Conservation (phyloP, 2,797 vertebrate species). For the Ciconia nigra region DNA sequence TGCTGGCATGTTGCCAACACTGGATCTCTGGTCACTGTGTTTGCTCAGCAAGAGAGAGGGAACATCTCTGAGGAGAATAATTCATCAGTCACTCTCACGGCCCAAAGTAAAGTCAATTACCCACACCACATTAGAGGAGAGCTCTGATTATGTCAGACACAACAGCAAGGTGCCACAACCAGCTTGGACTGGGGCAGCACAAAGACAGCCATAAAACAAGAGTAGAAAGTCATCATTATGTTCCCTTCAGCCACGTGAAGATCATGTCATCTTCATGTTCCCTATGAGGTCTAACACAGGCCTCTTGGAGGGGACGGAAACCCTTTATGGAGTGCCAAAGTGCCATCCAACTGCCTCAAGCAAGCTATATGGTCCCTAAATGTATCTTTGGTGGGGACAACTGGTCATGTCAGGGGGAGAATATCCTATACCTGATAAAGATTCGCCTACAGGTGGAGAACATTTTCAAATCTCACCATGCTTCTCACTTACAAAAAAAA, state of each 20-base stretch:
- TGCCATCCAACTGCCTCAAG: background rate
- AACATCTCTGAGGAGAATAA: background rate
- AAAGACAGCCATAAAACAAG: background rate
- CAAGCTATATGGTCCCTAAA: background rate
- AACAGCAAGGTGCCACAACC: background rate
- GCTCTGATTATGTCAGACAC: background rate
- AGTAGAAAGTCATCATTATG: background rate
- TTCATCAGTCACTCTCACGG: background rate
- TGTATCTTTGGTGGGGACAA: background rate
- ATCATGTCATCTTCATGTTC: background rate
- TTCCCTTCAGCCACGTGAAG: background rate
- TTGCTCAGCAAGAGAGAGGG: background rate
- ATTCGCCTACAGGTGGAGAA: background rate
- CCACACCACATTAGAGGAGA: rapidly evolving
- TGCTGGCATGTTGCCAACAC: too few species aligned
- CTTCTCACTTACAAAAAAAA: background rate
- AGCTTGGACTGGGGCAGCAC: background rate
- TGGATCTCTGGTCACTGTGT: background rate
- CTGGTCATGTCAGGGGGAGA: background rate
- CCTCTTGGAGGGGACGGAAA: background rate
- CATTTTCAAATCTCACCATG: background rate
- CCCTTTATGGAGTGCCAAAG: background rate
- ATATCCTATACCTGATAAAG: background rate
- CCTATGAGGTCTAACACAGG: background rate
- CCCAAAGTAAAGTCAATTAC: background rate